Percentiles rank a stretch among this genome's conserved stretches.
Evolutionary conservation across 2,113 vertebrate genomes (phyloP).

Genomic region (Pseudopipra pipra): DNA sequence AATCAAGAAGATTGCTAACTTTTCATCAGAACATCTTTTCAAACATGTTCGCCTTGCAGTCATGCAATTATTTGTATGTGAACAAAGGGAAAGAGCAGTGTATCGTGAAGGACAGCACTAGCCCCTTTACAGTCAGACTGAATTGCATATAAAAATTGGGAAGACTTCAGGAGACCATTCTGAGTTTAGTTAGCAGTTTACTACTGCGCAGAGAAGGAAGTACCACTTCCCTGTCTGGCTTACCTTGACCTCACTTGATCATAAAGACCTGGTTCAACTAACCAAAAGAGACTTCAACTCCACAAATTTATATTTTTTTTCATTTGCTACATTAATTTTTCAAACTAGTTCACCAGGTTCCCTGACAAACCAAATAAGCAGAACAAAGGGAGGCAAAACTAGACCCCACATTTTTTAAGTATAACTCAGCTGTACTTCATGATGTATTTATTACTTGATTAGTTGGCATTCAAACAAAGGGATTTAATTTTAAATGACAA

Average conservation of each 20-base stretch:
- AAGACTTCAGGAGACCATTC: neutral
- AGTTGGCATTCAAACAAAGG: neutral
- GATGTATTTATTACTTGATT: neutral
- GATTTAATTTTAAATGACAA: neutral
- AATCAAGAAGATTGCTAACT: neutral
- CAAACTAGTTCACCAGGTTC: neutral
- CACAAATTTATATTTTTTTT: neutral
- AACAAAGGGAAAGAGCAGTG: neutral
- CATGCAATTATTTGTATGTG: neutral
- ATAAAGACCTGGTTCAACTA: neutral
- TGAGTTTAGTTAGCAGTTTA: neutral
- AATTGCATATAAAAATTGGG: neutral
- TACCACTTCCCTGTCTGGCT: neutral
- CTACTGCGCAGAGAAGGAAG: neutral
- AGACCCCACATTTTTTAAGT: neutral
- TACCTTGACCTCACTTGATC: neutral
- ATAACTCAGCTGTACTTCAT: neutral
- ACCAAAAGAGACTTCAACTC: neutral
- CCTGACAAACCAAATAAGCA: neutral
- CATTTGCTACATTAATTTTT: neutral
- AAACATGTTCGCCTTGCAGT: neutral
- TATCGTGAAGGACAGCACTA: neutral
- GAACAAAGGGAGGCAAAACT: neutral
- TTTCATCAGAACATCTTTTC: neutral
- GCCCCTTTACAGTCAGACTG: neutral